Conservation (phyloP, 2,797 vertebrate species). For the Anniella stebbinsi region DNA sequence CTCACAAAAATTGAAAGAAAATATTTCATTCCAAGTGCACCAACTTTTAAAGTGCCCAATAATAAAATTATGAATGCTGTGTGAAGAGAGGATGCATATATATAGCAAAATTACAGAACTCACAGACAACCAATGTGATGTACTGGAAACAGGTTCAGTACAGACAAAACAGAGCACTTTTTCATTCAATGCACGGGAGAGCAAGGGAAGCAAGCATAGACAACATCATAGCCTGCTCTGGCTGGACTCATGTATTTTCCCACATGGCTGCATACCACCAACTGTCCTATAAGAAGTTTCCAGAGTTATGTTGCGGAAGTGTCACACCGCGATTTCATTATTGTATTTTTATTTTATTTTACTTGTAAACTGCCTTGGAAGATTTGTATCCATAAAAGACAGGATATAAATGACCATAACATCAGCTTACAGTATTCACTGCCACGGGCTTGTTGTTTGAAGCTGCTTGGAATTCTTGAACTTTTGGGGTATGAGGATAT, state of each 20-base stretch:
- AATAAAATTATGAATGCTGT: neutral
- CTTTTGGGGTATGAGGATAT: neutral
- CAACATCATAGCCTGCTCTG: neutral
- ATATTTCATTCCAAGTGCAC: neutral
- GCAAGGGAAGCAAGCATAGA: neutral
- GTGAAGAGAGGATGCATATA: neutral
- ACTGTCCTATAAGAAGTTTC: neutral
- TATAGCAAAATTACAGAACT: neutral
- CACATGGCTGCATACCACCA: neutral
- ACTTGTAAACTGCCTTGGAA: neutral
- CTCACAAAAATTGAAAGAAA: neutral
- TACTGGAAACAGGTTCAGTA: neutral
- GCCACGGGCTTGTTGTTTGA: neutral
- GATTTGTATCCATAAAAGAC: neutral
- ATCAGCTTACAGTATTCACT: neutral
- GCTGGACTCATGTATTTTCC: neutral
- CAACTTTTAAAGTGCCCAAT: neutral
- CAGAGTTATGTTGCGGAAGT: neutral
- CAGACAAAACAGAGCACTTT: neutral
- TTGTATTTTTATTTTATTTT: neutral
- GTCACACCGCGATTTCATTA: neutral
- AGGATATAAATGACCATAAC: neutral
- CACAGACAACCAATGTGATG: neutral
- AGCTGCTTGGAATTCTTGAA: neutral
- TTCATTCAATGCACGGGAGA: neutral